phyloP scores from a whole-genome alignment of 2,797 vertebrate species.

The Hephaestus fuliginosus region DNA sequence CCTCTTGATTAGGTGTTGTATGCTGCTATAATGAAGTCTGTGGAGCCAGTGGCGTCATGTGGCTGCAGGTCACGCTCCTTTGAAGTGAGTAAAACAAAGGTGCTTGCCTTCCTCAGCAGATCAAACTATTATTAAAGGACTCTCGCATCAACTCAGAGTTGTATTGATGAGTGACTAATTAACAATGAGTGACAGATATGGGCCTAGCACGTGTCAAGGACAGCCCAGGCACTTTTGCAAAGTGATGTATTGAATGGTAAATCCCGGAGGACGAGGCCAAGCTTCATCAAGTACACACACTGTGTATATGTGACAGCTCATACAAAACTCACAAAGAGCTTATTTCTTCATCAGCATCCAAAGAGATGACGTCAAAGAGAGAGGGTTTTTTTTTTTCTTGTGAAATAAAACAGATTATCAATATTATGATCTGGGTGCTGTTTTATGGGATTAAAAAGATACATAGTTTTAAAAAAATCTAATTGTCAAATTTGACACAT shows the following conservation, averaged over 20 bases:
- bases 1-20: constrained; percentile 61
- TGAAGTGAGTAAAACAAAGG: constrained; percentile 51
- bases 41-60: constrained; percentile 24
- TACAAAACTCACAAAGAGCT: constrained; percentile 31
- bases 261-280: constrained; percentile 8
- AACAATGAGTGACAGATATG: constrained; percentile 56
- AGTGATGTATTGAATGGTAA: constrained; percentile 31
- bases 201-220: constrained; percentile 47
- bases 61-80: constrained; percentile 50
- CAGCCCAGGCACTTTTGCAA: constrained; percentile 32
- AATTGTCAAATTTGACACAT: neutral
- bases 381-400: neutral
- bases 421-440: neutral
- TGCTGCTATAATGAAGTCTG: constrained; percentile 56
- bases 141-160: constrained; percentile 14
- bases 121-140: constrained; percentile 43
- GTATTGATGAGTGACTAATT: constrained; percentile 50
- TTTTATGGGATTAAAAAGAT: neutral
- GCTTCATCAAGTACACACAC: constrained; percentile 8
- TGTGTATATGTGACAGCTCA: constrained; percentile 7
- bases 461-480: neutral
- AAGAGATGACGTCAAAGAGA: neutral
- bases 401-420: neutral
- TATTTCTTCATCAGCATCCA: constrained; percentile 5
- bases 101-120: constrained; percentile 43